Conservation (phyloP, 2,888 invertebrate genomes). For the Drosophila parthenogenetica region DNA sequence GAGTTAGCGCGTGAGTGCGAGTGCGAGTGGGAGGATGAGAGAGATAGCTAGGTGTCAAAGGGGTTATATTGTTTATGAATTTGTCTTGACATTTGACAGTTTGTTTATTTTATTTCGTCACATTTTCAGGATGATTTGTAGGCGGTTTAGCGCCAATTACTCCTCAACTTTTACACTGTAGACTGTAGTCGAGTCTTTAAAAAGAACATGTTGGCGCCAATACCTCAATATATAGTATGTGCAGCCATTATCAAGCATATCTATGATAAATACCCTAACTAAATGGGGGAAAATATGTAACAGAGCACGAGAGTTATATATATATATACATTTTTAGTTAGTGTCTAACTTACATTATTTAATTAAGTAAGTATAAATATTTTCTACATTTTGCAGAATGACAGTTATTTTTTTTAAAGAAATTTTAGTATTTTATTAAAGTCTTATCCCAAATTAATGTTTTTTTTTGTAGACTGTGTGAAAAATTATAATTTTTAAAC, state of each 20-base stretch:
- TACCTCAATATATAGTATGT: conserved; percentile 39
- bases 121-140: conserved; percentile 82
- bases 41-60: conserved; percentile 27
- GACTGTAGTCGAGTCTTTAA: conserved; percentile 72
- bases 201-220: conserved; percentile 72
- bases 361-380: too few species aligned
- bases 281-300: too few species aligned
- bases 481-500: too few species aligned
- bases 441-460: too few species aligned
- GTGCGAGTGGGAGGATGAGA: neutral
- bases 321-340: too few species aligned
- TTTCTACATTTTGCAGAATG: too few species aligned
- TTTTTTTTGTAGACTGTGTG: too few species aligned
- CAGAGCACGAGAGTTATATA: too few species aligned
- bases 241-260: neutral
- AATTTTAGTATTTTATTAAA: too few species aligned
- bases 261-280: conserved; percentile 11
- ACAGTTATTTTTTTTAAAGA: too few species aligned
- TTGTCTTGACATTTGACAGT: conserved; percentile 82
- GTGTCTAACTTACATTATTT: too few species aligned
- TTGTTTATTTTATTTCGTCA: conserved; percentile 84
- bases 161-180: conserved; percentile 64
- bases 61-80: conserved; percentile 72
- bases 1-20: neutral
- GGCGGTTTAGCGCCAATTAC: conserved; percentile 81